phyloP scores from a whole-genome alignment of 2,113 vertebrate genomes.

The Galbula dea region DNA sequence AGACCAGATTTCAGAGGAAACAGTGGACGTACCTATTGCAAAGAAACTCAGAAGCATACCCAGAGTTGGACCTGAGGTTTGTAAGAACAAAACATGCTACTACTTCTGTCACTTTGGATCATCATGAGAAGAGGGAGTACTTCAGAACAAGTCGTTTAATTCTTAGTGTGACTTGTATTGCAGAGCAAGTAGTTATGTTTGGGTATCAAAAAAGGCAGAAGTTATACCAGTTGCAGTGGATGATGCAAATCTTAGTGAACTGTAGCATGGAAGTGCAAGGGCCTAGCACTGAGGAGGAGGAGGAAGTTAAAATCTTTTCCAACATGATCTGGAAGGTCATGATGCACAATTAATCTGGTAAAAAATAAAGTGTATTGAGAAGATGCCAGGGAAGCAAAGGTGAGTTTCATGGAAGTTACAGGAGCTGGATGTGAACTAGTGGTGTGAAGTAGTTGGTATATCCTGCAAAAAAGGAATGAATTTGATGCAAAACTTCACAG shows the following conservation, averaged over 20 bases:
- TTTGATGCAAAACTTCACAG: background rate
- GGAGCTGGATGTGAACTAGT: background rate
- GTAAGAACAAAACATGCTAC: background rate
- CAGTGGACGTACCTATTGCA: slow-evolving; percentile 82
- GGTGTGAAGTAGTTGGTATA: background rate
- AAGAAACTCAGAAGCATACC: slow-evolving; percentile 90
- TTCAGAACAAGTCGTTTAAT: background rate
- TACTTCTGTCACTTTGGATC: background rate
- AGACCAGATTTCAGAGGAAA: slow-evolving; percentile 82
- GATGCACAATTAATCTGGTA: background rate
- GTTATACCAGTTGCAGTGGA: background rate
- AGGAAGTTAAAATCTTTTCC: background rate
- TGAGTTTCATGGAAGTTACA: background rate
- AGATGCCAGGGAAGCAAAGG: background rate
- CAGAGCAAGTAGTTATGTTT: background rate
- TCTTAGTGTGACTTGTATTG: rapidly evolving
- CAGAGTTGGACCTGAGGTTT: slow-evolving; percentile 88
- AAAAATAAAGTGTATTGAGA: background rate
- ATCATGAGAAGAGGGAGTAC: background rate
- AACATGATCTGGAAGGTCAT: background rate
- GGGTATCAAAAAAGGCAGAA: background rate
- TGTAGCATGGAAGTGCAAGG: background rate
- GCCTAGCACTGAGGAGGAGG: background rate
- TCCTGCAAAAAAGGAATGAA: background rate
- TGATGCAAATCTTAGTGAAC: background rate